These are phyloP conservation scores for Silurus glanis DNA, from an alignment of 2,113 vertebrate species.

Conservation along the genomic window DNA sequence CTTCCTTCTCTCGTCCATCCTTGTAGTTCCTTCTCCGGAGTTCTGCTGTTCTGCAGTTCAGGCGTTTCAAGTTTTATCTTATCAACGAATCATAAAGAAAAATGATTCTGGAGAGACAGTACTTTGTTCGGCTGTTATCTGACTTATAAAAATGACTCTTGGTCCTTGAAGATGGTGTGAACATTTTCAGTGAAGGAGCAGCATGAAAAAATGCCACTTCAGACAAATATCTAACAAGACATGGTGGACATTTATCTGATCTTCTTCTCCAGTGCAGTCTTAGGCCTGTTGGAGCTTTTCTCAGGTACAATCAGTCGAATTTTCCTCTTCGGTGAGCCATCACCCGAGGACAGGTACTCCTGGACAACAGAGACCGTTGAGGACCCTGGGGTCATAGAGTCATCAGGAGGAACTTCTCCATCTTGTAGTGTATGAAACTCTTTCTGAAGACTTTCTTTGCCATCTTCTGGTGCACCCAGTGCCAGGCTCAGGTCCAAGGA, in stretches of 20 bases:
- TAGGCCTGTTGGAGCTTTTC: constrained; percentile 63
- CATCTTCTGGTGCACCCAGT: background rate
- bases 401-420: constrained; percentile 49
- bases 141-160: background rate
- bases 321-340: constrained; percentile 67
- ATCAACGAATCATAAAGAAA: constrained; percentile 35
- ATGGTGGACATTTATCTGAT: constrained; percentile 58
- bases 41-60: background rate
- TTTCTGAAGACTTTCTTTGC: background rate
- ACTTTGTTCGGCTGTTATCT: constrained; percentile 30
- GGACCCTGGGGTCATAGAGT: constrained; percentile 19
- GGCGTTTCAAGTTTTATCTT: constrained; percentile 17
- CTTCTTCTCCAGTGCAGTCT: constrained; percentile 70
- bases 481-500: background rate
- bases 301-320: constrained; percentile 70
- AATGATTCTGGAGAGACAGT: background rate
- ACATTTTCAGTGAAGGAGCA: background rate
- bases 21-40: constrained; percentile 2
- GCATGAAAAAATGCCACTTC: background rate
- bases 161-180: background rate
- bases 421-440: constrained; percentile 18
- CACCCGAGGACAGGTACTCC: constrained; percentile 64
- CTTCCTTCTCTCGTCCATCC: constrained; percentile 17
- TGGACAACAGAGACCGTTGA: constrained; percentile 49
- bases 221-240: background rate